Conservation (phyloP, 2,113 vertebrate genomes). For the Cervus canadensis region DNA sequence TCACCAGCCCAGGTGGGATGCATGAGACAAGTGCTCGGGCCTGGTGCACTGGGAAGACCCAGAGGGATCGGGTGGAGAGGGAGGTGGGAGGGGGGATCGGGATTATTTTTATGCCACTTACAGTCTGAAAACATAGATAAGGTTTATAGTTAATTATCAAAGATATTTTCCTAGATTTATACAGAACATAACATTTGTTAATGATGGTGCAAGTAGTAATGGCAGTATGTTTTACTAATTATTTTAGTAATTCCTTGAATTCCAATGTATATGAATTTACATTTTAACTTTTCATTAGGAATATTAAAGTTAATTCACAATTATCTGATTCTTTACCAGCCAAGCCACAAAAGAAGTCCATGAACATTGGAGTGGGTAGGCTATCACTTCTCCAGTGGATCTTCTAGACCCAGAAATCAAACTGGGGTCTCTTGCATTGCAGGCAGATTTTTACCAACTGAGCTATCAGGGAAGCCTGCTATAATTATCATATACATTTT, state of each 20-base stretch:
- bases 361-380: not conserved
- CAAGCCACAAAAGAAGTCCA: not conserved
- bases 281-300: not conserved
- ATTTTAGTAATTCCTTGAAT: not conserved
- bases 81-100: too few species aligned
- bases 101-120: not conserved
- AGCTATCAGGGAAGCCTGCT: not conserved
- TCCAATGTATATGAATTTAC: not conserved
- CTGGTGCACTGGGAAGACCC: too few species aligned
- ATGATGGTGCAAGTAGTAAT: not conserved
- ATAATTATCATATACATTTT: not conserved
- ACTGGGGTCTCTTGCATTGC: not conserved
- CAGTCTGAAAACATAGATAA: not conserved
- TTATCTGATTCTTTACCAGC: not conserved
- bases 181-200: not conserved
- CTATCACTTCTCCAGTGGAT: not conserved
- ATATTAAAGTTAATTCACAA: not conserved
- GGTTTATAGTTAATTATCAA: not conserved
- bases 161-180: not conserved
- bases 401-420: not conserved
- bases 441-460: not conserved
- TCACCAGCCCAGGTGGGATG: too few species aligned
- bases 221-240: not conserved
- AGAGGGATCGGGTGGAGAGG: too few species aligned
- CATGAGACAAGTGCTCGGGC: too few species aligned